Base-by-base conservation (phyloP, 2,888 invertebrate species). In the Mesorhabditis spiculigera region DNA sequence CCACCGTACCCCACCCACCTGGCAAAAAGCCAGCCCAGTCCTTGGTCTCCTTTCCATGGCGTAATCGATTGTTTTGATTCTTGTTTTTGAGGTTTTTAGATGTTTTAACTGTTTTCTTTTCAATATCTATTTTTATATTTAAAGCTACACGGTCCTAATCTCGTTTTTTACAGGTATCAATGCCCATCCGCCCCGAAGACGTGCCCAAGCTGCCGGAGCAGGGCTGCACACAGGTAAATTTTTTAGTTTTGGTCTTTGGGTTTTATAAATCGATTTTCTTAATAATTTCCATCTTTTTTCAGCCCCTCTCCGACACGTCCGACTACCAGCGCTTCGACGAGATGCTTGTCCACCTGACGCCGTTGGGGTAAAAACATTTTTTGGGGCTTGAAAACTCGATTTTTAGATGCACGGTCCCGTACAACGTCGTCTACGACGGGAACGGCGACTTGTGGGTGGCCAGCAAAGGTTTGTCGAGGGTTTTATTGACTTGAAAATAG, bases 321-420 rank as follows among this genome's bases (percentile, higher is more conserved):
- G 81, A 85, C 75, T 74, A 82, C 71, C 85, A 85, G 71, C 75
- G 85, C 28, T 78, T 85, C 73, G 78, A 82, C 43, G 82, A 85
- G 68, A 85, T 85, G 85, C 71, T 81, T 66, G 68, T 79, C 41
- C 85, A 85, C 72, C 71, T 85, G 63, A 81, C 84, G 43, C 79
- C 79, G 4, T 66, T 75, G 58, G 79, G 77, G 58, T 50, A n/a
- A n/a, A n/a, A 50, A 10, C 43, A 13, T 50, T 28, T 28, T 28
- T 28, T 28, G 28, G 28, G 28, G 28, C 28, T 28, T 28, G 28
- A 28, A 28, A 28, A 28, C 28, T 28, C 28, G 28, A 1, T 28
- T 50, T 50, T 50, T 50, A 50, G 58, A 43, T 81, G 80, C 44
- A 76, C 78, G n/a, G 75, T 85, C 45, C 84, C 84, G 16, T 84